phyloP scores from a whole-genome alignment of 2,113 vertebrate genomes.

The Megaleporinus macrocephalus region DNA sequence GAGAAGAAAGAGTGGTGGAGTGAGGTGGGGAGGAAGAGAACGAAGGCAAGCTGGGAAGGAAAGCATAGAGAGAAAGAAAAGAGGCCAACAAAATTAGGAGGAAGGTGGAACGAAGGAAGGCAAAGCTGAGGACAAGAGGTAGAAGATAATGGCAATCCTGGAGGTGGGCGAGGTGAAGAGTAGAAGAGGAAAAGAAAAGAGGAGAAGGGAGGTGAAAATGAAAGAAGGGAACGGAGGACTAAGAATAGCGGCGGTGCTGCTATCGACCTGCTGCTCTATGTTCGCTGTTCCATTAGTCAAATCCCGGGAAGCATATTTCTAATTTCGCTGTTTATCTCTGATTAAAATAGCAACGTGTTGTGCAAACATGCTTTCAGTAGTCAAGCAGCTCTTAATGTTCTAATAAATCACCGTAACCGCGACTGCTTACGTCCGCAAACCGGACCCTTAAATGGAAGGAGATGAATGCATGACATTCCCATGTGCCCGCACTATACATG shows the following conservation, averaged over 20 bases:
- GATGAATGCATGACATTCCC: background rate
- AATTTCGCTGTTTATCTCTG: constrained; percentile 25
- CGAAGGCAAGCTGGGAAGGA: background rate
- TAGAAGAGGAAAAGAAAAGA: background rate
- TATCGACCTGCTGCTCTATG: constrained; percentile 19
- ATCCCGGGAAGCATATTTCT: constrained; percentile 7
- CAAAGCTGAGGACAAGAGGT: background rate
- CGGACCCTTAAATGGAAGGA: background rate
- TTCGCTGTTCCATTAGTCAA: constrained; percentile 28
- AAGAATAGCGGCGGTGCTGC: background rate
- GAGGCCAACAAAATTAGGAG: no score
- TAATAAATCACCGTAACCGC: constrained; percentile 17
- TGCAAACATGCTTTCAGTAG: constrained; percentile 23
- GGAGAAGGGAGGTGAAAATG: background rate
- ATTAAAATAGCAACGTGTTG: constrained; percentile 24
- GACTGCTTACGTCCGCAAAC: constrained; percentile 7
- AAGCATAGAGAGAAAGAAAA: background rate
- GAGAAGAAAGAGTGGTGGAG: background rate
- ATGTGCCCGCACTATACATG: background rate
- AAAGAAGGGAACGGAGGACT: background rate
- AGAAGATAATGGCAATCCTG: no score
- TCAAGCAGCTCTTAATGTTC: background rate
- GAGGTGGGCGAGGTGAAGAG: no score
- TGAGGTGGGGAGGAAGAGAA: background rate
- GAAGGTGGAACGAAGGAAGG: background rate